Evolutionary conservation across 2,113 vertebrate species (phyloP).

Genomic region (Colistium nudipinnis): DNA sequence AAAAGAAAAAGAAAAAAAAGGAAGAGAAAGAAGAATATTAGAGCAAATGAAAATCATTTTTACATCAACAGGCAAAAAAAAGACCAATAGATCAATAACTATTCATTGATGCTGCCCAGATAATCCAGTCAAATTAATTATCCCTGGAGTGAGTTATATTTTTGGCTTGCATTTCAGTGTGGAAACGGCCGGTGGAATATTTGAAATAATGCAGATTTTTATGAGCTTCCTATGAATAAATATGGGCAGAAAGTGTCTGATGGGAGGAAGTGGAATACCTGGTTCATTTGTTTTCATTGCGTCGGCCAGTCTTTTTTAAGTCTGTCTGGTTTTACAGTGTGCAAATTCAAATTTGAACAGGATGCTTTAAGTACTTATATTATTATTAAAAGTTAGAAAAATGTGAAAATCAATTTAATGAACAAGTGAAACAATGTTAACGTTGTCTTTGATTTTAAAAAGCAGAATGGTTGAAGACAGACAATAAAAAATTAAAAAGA

Average conservation of each 20-base stretch:
- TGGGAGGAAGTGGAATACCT: not conserved
- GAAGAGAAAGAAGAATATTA: conserved; percentile 45
- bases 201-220: not conserved
- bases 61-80: too few species aligned
- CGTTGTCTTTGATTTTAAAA: too few species aligned
- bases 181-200: not conserved
- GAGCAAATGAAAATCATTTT: conserved; percentile 26
- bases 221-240: not conserved
- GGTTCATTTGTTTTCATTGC: not conserved
- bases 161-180: not conserved
- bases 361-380: not conserved
- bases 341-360: not conserved
- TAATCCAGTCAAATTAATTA: too few species aligned
- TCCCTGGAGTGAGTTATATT: too few species aligned
- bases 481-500: not conserved
- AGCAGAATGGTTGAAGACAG: not conserved
- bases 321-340: not conserved
- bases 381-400: too few species aligned
- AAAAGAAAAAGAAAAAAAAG: not conserved
- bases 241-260: not conserved
- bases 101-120: too few species aligned
- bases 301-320: not conserved
- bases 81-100: too few species aligned
- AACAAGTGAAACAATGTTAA: too few species aligned
- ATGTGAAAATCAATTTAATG: too few species aligned